Percentiles rank a stretch among this genome's conserved stretches.
Evolutionary conservation across 1,140 invertebrate species (phyloP).

Genomic region (Polypedilum pembai): DNA sequence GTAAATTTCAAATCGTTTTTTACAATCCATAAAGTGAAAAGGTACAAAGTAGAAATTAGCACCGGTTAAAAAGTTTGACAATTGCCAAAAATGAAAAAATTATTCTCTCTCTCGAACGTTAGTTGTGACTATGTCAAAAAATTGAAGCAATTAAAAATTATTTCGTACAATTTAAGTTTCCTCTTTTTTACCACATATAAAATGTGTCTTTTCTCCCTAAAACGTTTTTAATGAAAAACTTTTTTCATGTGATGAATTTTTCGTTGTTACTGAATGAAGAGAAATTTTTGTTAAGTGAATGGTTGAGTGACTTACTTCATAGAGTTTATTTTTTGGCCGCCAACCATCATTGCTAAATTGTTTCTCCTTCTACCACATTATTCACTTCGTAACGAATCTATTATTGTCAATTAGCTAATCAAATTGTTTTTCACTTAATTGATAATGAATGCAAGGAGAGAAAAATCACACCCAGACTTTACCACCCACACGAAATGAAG

Average conservation of each 20-base stretch:
- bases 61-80: constrained; percentile 26
- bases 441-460: background rate
- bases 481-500: background rate
- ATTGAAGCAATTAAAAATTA: constrained; percentile 28
- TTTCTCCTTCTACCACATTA: no score
- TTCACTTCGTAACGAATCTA: background rate
- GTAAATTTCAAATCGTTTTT: no score
- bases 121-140: background rate
- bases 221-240: constrained; percentile 14
- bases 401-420: constrained; percentile 14
- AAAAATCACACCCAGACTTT: background rate
- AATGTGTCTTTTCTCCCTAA: background rate
- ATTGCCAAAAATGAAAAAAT: constrained; percentile 21
- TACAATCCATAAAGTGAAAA: no score
- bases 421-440: constrained; percentile 19
- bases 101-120: background rate
- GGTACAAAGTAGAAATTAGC: constrained; percentile 9
- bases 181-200: background rate
- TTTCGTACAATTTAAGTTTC: constrained; percentile 27
- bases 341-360: background rate
- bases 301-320: background rate
- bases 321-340: background rate
- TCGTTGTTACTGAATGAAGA: background rate
- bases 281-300: background rate
- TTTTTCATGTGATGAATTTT: constrained; percentile 24